A percentile compares a stretch with the other conserved stretches of the same genome.
Conservation (phyloP, 2,888 invertebrate genomes). For the Tridacna gigas region DNA sequence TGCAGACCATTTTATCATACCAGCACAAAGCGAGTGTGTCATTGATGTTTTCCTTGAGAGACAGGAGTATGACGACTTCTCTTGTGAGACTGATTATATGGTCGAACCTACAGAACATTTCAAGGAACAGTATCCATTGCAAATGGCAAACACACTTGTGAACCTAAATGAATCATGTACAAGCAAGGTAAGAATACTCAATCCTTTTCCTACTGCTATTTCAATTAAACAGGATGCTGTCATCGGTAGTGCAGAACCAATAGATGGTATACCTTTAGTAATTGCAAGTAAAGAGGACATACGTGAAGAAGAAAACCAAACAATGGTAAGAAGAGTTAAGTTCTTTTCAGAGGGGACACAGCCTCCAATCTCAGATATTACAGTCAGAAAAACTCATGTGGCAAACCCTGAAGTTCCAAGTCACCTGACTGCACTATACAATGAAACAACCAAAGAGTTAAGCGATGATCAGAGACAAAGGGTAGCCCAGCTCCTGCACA, state of each 20-base stretch:
- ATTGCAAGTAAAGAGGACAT: conserved; percentile 14
- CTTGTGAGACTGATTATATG: neutral
- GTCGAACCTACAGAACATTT: conserved; percentile 6
- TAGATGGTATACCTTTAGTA: neutral
- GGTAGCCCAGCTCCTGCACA: conserved; percentile 24
- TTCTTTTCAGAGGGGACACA: neutral
- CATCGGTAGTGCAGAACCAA: conserved; percentile 33
- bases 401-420: neutral
- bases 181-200: conserved; percentile 33
- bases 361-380: neutral
- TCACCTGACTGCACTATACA: neutral
- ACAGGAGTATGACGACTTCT: conserved; percentile 32
- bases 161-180: conserved; percentile 30
- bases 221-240: conserved; percentile 29
- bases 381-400: neutral
- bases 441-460: neutral
- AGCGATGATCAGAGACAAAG: neutral
- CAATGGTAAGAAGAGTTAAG: conserved; percentile 16
- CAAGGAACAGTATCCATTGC: conserved; percentile 21
- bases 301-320: conserved; percentile 5
- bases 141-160: conserved; percentile 36
- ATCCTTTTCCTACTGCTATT: conserved; percentile 24
- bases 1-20: conserved; percentile 32
- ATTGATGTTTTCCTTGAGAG: conserved; percentile 46
- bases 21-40: conserved; percentile 28